Evolutionary conservation across 2,888 invertebrate species (phyloP).

Genomic region (Balanococcus diminutus): DNA sequence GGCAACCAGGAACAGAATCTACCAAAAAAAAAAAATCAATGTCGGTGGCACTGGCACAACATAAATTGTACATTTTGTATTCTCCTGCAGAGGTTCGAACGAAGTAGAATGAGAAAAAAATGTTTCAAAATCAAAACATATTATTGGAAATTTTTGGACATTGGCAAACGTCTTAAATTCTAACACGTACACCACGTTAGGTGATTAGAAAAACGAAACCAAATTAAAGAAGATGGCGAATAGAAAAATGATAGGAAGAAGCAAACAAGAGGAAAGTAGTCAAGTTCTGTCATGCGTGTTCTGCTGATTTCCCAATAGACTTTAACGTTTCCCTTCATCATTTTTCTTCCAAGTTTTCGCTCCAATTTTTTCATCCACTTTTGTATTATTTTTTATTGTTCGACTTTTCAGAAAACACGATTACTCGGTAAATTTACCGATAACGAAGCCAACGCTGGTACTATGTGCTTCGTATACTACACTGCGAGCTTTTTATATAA

Average conservation of each 20-base stretch:
- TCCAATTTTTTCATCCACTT: constrained; percentile 54
- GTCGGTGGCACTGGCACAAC: background rate
- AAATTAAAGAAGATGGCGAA: constrained; percentile 52
- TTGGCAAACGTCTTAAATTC: constrained; percentile 5
- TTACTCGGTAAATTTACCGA: constrained; percentile 47
- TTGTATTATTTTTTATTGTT: constrained; percentile 48
- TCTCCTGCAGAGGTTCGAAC: background rate
- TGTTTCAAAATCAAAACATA: constrained; percentile 3
- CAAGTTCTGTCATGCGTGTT: constrained; percentile 54
- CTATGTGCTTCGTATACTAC: background rate
- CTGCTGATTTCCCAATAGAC: constrained; percentile 53
- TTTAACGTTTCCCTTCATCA: constrained; percentile 48
- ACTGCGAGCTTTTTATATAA: constrained; percentile 21
- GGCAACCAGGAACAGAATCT: background rate
- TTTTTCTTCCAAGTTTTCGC: constrained; percentile 52
- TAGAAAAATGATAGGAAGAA: constrained; percentile 44
- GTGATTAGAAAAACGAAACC: constrained; percentile 38
- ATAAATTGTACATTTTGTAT: background rate
- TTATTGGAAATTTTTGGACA: constrained; percentile 12
- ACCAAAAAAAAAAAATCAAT: background rate
- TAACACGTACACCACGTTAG: constrained; percentile 20
- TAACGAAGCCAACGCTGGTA: constrained; percentile 26
- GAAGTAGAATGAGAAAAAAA: background rate
- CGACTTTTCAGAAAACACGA: constrained; percentile 49
- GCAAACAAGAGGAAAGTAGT: constrained; percentile 41